Evolutionary conservation across 64 coral and sea anemone species (phyloP), one percentile per base, ranked within the genome.

Genomic region (Hydrozoanthus tunicans): DNA sequence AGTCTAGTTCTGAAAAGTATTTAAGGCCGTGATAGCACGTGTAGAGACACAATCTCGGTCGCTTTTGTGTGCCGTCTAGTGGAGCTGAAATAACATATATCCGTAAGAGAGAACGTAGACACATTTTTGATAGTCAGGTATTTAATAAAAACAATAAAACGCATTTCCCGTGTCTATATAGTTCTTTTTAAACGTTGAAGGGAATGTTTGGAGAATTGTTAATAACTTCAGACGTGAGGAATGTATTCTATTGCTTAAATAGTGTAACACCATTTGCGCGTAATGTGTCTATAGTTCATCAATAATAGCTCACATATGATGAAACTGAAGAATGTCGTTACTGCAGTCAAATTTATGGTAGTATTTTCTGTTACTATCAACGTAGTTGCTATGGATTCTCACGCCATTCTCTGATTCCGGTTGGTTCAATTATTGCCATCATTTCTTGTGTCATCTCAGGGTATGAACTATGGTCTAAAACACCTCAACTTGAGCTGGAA

Each of bases 401-500:
- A 43, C 0, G 32, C 32, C 32, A 43, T 43, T 43, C 32, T 43
- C 2, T 43, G 10, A 66, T 66, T 2, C 12, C 17, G 10, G 12
- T 17, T 66, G 12, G 1, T 5, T 66, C 64, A 66, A 66, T 66
- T 4, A 66, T 53, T 76, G 32, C 32, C 32, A 56, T 70, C 27
- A n/a, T 51, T 11, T 15, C 17, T 9, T 83, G 82, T 23, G 3
- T 66, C 15, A 86, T 85, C 62, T 27, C 51, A 98, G 96, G 96
- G 91, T 15, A 85, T 93, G 78, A 98, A 98, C 58, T 98, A 98
- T 78, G 96, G 94, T 12, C 60, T 98, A 27, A 98, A 98, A 73
- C 85, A 95, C 84, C 91, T 98, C 3, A 73, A 98, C 90, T 25
- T 98, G 59, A 95, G 96, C 74, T 98, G 96, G 96, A 98, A 98